Conservation (phyloP, 2,113 vertebrate species). For the Erpornis zantholeuca region DNA sequence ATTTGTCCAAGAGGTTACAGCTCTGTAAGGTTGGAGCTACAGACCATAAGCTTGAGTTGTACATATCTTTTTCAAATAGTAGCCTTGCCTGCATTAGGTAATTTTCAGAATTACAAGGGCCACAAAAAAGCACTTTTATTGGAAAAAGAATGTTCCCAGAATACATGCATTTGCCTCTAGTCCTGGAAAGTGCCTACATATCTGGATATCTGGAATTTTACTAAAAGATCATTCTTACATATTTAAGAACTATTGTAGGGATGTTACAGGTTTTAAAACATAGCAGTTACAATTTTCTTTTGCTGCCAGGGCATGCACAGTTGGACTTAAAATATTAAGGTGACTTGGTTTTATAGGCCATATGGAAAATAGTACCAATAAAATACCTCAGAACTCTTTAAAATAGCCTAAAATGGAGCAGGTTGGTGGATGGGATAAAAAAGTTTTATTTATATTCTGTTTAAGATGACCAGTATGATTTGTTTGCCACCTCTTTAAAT, state of each 20-base stretch:
- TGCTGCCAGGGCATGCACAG: background rate
- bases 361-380: slow-evolving; percentile 26
- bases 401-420: slow-evolving; percentile 22
- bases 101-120: background rate
- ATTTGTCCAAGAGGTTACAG: background rate
- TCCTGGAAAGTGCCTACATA: background rate
- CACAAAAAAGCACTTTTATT: background rate
- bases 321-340: slow-evolving; percentile 21
- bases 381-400: slow-evolving; percentile 8
- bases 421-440: background rate
- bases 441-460: background rate
- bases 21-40: background rate
- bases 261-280: background rate
- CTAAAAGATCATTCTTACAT: background rate
- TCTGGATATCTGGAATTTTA: background rate
- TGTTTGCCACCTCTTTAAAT: background rate
- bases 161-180: background rate
- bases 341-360: slow-evolving; percentile 26
- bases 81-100: background rate
- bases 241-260: background rate
- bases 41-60: background rate
- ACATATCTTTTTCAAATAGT: background rate
- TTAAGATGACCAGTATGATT: background rate
- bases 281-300: background rate
- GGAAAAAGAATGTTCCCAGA: background rate